These are phyloP conservation scores for Felis catus DNA, from an alignment of 2,113 vertebrate species.

Conservation along the genomic window F.catus_Fca126_mat1.0 CM031421.1:4659501-4660000, in stretches of 20 bases:
- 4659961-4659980: background rate
- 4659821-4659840: background rate
- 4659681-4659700: background rate
- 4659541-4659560: background rate
- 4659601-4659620: background rate
- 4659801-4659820: background rate
- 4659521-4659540: background rate
- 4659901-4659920: background rate
- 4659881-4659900: rapidly evolving
- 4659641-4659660: background rate
- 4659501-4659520: background rate
- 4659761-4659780: background rate
- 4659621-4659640: background rate
- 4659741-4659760: background rate
- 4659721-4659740: background rate
- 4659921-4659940: background rate
- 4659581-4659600: background rate
- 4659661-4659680: background rate
- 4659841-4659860: background rate
- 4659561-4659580: background rate
- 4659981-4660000: background rate
- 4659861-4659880: background rate
- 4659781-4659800: background rate
- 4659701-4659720: background rate
- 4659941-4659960: background rate